A percentile compares a stretch with the other conserved stretches of the same genome.
These are phyloP conservation scores for Equus przewalskii DNA, from an alignment of 2,113 vertebrate genomes.

Conservation along the genomic window DNA sequence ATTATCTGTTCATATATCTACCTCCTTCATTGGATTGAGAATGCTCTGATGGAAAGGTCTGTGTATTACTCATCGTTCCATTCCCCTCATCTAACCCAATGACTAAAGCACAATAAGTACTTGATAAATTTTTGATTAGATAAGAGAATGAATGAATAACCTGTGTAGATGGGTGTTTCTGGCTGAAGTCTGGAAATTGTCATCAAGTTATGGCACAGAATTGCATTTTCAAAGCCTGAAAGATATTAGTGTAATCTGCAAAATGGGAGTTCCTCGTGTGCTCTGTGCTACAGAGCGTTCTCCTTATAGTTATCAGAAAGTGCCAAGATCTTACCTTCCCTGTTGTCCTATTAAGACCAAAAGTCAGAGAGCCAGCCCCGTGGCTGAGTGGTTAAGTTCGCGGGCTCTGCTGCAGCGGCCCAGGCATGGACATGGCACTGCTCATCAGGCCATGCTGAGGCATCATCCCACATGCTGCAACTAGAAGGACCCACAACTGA, in stretches of 20 bases:
- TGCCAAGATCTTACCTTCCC: neutral
- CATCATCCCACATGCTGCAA: too few relatives aligned
- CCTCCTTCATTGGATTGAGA: neutral
- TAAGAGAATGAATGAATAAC: conserved; percentile 3
- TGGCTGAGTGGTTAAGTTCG: too few relatives aligned
- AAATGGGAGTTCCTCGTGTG: neutral
- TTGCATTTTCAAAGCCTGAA: neutral
- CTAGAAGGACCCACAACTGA: too few relatives aligned
- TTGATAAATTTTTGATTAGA: conserved; percentile 51
- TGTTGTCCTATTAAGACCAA: neutral
- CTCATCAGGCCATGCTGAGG: too few relatives aligned
- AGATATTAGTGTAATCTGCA: neutral
- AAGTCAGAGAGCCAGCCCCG: neutral
- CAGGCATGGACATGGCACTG: too few relatives aligned
- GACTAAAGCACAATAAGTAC: neutral
- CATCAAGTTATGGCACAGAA: neutral
- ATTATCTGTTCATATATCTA: neutral
- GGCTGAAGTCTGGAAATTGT: neutral
- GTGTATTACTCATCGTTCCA: neutral
- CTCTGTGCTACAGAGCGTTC: neutral
- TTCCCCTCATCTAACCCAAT: neutral
- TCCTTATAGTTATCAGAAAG: neutral
- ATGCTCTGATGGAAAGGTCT: neutral
- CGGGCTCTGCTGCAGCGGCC: too few relatives aligned
- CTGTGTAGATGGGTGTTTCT: neutral